Conservation (phyloP, 2,888 invertebrate species). For the Petrophora chlorosata region DNA sequence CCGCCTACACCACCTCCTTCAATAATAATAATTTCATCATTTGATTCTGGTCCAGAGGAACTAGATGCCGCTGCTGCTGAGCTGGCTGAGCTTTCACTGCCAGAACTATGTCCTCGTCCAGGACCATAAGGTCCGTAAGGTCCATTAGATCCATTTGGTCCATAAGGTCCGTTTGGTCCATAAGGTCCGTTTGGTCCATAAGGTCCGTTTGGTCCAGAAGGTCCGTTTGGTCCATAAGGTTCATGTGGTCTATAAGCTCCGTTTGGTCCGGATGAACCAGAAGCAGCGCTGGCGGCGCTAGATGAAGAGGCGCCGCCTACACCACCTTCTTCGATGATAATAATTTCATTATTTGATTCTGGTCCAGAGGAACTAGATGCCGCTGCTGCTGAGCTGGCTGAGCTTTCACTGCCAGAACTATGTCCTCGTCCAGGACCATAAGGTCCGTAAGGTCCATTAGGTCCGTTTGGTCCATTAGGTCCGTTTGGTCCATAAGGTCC, state of each 20-base stretch:
- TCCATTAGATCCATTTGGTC: not conserved
- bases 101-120: not conserved
- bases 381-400: not conserved
- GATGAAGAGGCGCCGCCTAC: not conserved
- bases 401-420: not conserved
- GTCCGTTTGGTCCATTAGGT: not conserved
- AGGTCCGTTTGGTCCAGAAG: too few species aligned
- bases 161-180: not conserved
- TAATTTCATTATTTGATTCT: too few species aligned
- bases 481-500: too few species aligned
- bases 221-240: slow-evolving; percentile 6
- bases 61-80: slow-evolving; percentile 26
- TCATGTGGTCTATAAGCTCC: too few species aligned
- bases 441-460: too few species aligned
- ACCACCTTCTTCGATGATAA: too few species aligned
- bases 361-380: not conserved
- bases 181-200: not conserved
- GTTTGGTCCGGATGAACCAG: not conserved
- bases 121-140: not conserved
- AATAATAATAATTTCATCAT: too few species aligned
- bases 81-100: slow-evolving; percentile 3
- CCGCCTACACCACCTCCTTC: not conserved
- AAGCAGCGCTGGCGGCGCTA: not conserved
- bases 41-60: too few species aligned
- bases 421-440: too few species aligned